Percentiles rank a stretch among this genome's conserved stretches.
These are phyloP conservation scores for Piscicola geometra DNA, from an alignment of 2,888 invertebrate species.

Conservation along the genomic window DNA sequence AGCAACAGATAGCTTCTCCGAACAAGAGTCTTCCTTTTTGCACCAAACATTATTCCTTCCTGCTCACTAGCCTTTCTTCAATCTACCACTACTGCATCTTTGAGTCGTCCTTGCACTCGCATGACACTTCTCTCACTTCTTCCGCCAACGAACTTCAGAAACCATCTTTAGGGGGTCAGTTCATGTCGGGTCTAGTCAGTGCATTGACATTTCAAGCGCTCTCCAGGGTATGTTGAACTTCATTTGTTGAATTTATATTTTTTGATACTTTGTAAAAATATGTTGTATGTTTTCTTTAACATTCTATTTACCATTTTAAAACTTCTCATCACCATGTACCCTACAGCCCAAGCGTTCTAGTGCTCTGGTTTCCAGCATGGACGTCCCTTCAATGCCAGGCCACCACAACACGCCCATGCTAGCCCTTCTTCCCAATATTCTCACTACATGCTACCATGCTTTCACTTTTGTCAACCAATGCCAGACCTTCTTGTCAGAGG, in stretches of 20 bases:
- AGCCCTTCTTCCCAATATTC: background rate
- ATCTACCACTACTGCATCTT: slow-evolving; percentile 75
- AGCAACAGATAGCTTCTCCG: too few relatives aligned
- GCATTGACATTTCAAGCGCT: slow-evolving; percentile 21
- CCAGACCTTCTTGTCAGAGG: background rate
- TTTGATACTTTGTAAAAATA: too few relatives aligned
- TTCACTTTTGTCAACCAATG: background rate
- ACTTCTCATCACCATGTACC: too few relatives aligned
- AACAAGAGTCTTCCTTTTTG: slow-evolving; percentile 55
- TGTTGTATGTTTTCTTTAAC: too few relatives aligned
- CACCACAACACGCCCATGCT: background rate
- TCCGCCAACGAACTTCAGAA: slow-evolving; percentile 1
- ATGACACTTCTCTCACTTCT: background rate
- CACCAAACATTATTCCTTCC: slow-evolving; percentile 72
- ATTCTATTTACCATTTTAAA: too few relatives aligned
- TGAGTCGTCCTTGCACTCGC: slow-evolving; percentile 57
- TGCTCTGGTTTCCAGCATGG: background rate
- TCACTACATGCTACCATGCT: background rate
- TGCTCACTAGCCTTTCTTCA: slow-evolving; percentile 72
- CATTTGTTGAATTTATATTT: too few relatives aligned
- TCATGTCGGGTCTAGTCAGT: slow-evolving; percentile 22
- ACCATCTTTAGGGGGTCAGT: slow-evolving; percentile 16
- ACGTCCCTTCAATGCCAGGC: background rate
- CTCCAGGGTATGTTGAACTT: background rate
- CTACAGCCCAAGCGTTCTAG: background rate